Conservation (phyloP, 2,797 vertebrate genomes). For the Capromys pilorides region DNA sequence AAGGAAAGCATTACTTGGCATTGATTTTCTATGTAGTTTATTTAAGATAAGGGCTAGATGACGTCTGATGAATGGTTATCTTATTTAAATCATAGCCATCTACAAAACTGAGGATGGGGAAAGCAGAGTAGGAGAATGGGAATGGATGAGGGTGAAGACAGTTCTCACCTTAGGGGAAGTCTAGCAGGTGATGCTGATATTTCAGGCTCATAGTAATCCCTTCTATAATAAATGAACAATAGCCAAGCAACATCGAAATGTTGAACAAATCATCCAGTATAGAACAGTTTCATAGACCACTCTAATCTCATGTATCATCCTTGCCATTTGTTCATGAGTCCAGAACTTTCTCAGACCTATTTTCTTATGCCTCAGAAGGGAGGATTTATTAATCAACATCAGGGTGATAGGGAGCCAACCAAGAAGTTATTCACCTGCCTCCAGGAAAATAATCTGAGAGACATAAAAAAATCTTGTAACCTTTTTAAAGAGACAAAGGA, state of each 20-base stretch:
- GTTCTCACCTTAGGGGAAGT: not conserved
- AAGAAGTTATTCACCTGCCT: not conserved
- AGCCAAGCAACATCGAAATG: not conserved
- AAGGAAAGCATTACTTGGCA: not conserved
- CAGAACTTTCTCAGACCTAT: not conserved
- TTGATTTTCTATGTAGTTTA: not conserved
- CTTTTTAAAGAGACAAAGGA: not conserved
- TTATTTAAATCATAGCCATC: not conserved
- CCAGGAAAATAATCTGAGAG: not conserved
- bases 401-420: not conserved
- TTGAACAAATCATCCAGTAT: not conserved
- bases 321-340: not conserved
- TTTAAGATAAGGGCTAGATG: not conserved
- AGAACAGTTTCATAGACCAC: not conserved
- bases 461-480: not conserved
- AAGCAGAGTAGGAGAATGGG: not conserved
- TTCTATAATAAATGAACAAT: not conserved
- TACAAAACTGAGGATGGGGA: not conserved
- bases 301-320: not conserved
- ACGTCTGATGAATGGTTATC: not conserved
- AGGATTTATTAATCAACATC: constrained; percentile 18
- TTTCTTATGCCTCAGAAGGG: not conserved
- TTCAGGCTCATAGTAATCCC: not conserved
- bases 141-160: not conserved
- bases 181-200: not conserved